Percentiles rank a stretch among this genome's conserved stretches.
Conservation (phyloP, 1,140 invertebrate species). For the Neotoxoptera formosana region DNA sequence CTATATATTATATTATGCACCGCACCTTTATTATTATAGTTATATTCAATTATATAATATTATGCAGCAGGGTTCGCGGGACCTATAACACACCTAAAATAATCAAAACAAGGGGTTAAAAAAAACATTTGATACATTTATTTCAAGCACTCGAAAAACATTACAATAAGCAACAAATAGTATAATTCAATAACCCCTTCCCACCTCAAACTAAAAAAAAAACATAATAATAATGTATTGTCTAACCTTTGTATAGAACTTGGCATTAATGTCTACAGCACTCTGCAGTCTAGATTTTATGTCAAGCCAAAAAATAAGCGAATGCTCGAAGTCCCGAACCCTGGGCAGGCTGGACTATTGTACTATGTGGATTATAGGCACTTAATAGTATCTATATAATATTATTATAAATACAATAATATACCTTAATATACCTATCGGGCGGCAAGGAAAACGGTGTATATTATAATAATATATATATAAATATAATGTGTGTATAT, state of each 20-base stretch:
- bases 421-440: background rate
- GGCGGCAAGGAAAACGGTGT: background rate
- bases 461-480: background rate
- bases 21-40: no score
- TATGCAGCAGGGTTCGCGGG: no score
- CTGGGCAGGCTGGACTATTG: background rate
- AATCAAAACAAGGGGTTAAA: no score
- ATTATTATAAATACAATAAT: background rate
- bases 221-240: background rate
- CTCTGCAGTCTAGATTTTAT: background rate
- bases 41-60: no score
- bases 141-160: no score
- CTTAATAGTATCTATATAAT: background rate
- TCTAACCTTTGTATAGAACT: no score
- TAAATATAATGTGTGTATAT: background rate
- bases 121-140: no score
- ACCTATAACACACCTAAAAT: no score
- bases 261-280: background rate
- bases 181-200: background rate
- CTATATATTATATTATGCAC: no score
- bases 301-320: background rate
- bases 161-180: background rate
- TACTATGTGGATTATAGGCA: background rate
- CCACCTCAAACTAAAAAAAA: background rate
- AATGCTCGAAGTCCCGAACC: background rate